These are phyloP conservation scores for Hemiprocne comata DNA, from an alignment of 2,113 vertebrate genomes.

Conservation along the genomic window DNA sequence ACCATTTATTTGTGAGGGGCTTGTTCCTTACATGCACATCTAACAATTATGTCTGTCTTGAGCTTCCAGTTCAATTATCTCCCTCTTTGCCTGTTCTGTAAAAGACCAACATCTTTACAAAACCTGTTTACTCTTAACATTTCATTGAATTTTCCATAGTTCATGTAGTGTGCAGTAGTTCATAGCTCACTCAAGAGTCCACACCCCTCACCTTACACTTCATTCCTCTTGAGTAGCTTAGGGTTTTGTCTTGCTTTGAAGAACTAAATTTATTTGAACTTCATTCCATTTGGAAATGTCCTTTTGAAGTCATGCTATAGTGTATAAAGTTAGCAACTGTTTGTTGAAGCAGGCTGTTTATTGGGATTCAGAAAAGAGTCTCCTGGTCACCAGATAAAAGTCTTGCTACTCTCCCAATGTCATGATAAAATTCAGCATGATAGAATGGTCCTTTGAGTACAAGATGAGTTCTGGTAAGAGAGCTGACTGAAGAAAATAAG, in stretches of 20 bases:
- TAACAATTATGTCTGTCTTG: not conserved
- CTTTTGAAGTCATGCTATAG: not conserved
- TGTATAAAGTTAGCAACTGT: not conserved
- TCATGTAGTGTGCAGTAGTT: not conserved
- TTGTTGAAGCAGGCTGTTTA: not conserved
- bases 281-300: not conserved
- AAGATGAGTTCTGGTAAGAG: not conserved
- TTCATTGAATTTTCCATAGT: not conserved
- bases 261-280: not conserved
- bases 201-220: not conserved
- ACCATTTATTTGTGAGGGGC: no score
- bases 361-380: not conserved
- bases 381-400: not conserved
- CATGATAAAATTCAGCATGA: not conserved
- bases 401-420: not conserved
- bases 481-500: not conserved
- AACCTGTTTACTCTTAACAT: not conserved
- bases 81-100: not conserved
- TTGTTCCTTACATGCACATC: no score
- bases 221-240: not conserved
- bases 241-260: not conserved
- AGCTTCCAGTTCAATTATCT: not conserved
- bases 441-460: not conserved
- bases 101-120: not conserved
- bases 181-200: not conserved